Evolutionary conservation across 2,888 invertebrate species (phyloP).

Genomic region (Xestia sexstrigata): DNA sequence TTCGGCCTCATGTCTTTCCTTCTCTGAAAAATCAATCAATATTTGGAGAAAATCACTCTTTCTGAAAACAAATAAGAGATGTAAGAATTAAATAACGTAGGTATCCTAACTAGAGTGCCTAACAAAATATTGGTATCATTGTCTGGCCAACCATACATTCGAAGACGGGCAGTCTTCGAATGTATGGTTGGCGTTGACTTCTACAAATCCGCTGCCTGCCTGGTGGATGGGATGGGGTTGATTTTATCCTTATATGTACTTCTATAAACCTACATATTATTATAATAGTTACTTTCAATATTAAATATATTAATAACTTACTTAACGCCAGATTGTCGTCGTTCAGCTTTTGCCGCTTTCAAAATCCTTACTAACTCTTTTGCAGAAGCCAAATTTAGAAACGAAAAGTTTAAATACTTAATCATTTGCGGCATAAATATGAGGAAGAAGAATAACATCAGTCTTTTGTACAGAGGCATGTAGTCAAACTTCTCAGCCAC

Average conservation of each 20-base stretch:
- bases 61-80: constrained; percentile 71
- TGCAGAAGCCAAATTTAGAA: constrained; percentile 79
- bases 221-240: too few species aligned
- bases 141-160: neutral
- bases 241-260: neutral
- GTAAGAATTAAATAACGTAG: neutral
- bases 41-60: constrained; percentile 88
- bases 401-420: constrained; percentile 79
- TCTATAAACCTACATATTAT: too few species aligned
- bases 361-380: constrained; percentile 81
- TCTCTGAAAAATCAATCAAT: constrained; percentile 85
- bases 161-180: neutral
- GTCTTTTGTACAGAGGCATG: constrained; percentile 79
- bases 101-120: neutral
- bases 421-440: constrained; percentile 81
- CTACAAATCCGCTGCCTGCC: neutral
- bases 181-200: too few species aligned
- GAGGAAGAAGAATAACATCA: constrained; percentile 77
- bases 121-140: neutral
- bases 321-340: constrained; percentile 78
- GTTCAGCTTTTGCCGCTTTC: constrained; percentile 82
- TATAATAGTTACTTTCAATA: neutral
- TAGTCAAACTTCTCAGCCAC: constrained; percentile 85
- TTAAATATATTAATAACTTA: constrained; percentile 67
- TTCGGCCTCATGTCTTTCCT: constrained; percentile 76